Evolutionary conservation across 1,140 invertebrate species (phyloP).

Genomic region (Drosophila nigrodunni): DNA sequence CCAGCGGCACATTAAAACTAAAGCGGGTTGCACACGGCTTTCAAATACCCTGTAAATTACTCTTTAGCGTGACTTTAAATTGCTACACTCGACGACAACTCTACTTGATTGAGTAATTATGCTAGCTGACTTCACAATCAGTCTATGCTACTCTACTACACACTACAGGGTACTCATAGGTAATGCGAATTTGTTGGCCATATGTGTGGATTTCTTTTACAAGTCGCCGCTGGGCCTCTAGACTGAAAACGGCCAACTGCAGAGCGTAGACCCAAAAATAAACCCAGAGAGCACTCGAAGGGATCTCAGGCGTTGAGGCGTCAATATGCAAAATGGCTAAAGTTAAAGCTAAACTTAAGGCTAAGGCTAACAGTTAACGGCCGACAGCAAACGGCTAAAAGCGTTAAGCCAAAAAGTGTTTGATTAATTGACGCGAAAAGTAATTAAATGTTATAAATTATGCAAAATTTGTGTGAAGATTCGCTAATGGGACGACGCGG

Average conservation of each 20-base stretch:
- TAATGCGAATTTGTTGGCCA: constrained; percentile 64
- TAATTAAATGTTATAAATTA: constrained; percentile 68
- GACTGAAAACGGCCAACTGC: too few relatives aligned
- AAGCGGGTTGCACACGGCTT: too few relatives aligned
- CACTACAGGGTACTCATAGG: constrained; percentile 1
- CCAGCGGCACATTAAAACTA: constrained; percentile 33
- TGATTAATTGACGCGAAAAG: constrained; percentile 68
- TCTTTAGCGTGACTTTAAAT: too few relatives aligned
- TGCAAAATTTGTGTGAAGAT: constrained; percentile 45
- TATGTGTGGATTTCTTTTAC: constrained; percentile 53
- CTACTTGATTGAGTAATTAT: too few relatives aligned
- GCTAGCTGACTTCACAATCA: too few relatives aligned
- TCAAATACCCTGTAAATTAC: too few relatives aligned
- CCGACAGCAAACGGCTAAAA: too few relatives aligned
- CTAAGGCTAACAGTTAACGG: too few relatives aligned
- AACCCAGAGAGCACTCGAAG: constrained; percentile 43
- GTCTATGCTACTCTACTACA: too few relatives aligned
- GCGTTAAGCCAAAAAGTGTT: constrained; percentile 45
- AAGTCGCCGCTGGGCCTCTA: constrained; percentile 48
- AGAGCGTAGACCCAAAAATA: constrained; percentile 38
- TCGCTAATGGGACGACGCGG: constrained; percentile 45
- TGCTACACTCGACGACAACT: too few relatives aligned
- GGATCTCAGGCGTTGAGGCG: constrained; percentile 46
- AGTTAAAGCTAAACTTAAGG: not conserved
- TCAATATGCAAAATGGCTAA: constrained; percentile 66